Percentiles rank a stretch among this genome's conserved stretches.
These are phyloP conservation scores for Sebastes fasciatus DNA, from an alignment of 2,113 vertebrate species.

Conservation along the genomic window DNA sequence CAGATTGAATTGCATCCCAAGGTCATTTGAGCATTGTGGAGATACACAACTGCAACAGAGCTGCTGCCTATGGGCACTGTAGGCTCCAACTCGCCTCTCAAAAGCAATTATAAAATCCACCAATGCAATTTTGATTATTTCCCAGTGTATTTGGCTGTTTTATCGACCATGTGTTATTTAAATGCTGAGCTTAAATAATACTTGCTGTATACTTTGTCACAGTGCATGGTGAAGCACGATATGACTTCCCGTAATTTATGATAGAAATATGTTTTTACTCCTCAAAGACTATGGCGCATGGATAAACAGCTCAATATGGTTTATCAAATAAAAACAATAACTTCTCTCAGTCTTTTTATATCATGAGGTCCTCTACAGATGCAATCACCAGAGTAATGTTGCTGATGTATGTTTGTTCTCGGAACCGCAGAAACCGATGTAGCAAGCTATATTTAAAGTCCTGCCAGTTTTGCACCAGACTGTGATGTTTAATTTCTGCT, in stretches of 20 bases:
- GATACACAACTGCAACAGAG: constrained; percentile 53
- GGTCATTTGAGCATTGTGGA: constrained; percentile 68
- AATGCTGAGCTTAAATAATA: constrained; percentile 24
- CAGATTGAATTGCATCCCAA: constrained; percentile 80
- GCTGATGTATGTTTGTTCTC: not conserved
- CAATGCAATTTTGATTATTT: constrained; percentile 49
- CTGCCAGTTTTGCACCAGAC: not conserved
- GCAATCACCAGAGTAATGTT: not conserved
- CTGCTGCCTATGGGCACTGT: constrained; percentile 27
- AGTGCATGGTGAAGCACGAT: constrained; percentile 14
- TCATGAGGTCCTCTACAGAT: not conserved
- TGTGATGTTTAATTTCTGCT: not conserved
- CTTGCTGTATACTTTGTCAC: not conserved
- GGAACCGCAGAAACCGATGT: not conserved
- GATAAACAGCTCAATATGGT: not conserved
- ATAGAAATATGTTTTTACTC: constrained; percentile 4
- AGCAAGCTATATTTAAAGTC: not conserved
- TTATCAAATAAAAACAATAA: constrained; percentile 24
- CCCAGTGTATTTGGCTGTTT: constrained; percentile 35
- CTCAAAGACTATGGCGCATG: constrained; percentile 1
- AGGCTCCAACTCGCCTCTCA: constrained; percentile 21
- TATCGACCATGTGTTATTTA: constrained; percentile 46
- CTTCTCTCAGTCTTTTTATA: not conserved
- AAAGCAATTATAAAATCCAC: constrained; percentile 58
- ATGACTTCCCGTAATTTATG: constrained; percentile 16